Conservation (phyloP, 2,113 vertebrate species). For the Sinocyclocheilus maitianheensis region DNA sequence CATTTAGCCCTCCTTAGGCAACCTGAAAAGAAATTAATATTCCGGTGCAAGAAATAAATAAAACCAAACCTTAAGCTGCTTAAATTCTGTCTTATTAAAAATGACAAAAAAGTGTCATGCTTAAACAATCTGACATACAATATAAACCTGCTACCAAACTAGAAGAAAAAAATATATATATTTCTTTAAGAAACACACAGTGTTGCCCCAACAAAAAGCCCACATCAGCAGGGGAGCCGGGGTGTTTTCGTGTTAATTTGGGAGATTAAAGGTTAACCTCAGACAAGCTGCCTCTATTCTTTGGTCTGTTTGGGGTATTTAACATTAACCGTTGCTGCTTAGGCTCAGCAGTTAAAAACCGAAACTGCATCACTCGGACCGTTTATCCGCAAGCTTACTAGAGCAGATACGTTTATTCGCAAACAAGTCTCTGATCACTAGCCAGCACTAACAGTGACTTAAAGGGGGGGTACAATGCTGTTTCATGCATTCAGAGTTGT, state of each 20-base stretch:
- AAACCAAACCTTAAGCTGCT: background rate
- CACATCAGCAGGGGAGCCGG: conserved; percentile 51
- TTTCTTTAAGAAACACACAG: conserved; percentile 17
- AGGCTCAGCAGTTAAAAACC: conserved; percentile 34
- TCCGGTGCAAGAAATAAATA: conserved; percentile 26
- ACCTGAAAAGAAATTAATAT: conserved; percentile 20
- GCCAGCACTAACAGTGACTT: too few species aligned
- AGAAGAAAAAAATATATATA: background rate
- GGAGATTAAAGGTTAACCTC: conserved; percentile 62
- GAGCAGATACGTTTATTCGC: too few species aligned
- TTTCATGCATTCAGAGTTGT: too few species aligned
- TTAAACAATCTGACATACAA: background rate
- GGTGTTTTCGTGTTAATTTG: conserved; percentile 58
- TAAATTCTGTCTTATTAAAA: conserved; percentile 12
- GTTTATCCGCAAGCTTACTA: too few species aligned
- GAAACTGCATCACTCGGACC: too few species aligned
- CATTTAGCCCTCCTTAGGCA: conserved; percentile 10
- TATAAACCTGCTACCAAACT: conserved; percentile 3
- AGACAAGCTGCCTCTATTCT: conserved; percentile 57
- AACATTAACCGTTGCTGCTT: conserved; percentile 49
- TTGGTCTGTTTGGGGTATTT: conserved; percentile 48
- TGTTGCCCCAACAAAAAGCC: conserved; percentile 48
- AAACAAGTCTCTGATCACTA: too few species aligned
- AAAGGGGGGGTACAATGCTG: too few species aligned
- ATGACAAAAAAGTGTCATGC: background rate